These are phyloP conservation scores for Heliconius charithonia DNA, from an alignment of 2,888 invertebrate species.

Conservation along the genomic window DNA sequence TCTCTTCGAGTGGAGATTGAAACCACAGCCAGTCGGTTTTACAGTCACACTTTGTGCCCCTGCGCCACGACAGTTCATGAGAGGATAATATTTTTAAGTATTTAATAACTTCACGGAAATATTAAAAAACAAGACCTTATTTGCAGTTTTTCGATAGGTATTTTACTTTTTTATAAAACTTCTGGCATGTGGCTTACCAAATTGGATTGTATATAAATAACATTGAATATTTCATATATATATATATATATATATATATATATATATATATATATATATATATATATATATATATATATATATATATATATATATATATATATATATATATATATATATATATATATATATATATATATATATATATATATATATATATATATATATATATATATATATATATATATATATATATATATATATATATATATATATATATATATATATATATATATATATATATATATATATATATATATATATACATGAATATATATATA, in stretches of 20 bases:
- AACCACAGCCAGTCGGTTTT: too few relatives aligned
- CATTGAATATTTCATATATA: too few relatives aligned
- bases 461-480: not conserved
- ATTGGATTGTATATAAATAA: too few relatives aligned
- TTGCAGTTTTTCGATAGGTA: too few relatives aligned
- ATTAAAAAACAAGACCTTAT: too few relatives aligned
- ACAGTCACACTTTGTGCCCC: too few relatives aligned
- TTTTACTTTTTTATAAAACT: too few relatives aligned
- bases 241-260: not conserved
- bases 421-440: not conserved
- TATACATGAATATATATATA: not conserved
- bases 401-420: not conserved
- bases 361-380: not conserved
- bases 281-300: not conserved
- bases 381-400: not conserved
- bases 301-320: not conserved
- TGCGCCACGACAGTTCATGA: too few relatives aligned
- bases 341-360: not conserved
- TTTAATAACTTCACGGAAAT: too few relatives aligned
- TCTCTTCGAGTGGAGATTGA: too few relatives aligned
- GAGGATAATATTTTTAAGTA: too few relatives aligned
- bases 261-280: not conserved
- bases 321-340: not conserved
- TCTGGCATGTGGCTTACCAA: too few relatives aligned
- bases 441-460: not conserved